Conservation (phyloP, 2,888 invertebrate species). For the Drosophila rellima region DNA sequence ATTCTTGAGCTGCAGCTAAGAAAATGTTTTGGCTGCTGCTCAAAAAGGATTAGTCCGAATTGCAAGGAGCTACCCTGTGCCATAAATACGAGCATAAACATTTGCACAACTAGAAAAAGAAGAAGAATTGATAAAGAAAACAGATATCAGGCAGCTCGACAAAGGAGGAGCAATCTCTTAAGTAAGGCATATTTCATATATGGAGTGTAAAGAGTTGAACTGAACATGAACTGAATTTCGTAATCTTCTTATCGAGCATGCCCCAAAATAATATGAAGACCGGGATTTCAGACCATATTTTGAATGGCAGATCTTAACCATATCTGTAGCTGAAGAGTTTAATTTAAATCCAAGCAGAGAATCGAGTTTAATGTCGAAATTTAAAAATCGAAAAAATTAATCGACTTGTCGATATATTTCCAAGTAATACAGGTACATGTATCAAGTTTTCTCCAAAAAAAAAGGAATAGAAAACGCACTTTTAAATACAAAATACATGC, state of each 20-base stretch:
- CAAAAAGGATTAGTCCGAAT: slow-evolving; percentile 67
- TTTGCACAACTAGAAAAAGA: slow-evolving; percentile 11
- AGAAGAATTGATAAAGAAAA: background rate
- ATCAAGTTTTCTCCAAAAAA: no score
- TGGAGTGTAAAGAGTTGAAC: slow-evolving; percentile 8
- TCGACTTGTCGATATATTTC: no score
- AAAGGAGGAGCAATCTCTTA: background rate
- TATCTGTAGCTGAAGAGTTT: no score
- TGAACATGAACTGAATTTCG: slow-evolving; percentile 6
- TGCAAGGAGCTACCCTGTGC: slow-evolving; percentile 29
- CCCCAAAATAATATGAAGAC: background rate
- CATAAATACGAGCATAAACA: slow-evolving; percentile 58
- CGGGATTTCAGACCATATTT: background rate
- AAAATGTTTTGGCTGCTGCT: slow-evolving; percentile 72
- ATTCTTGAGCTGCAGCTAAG: slow-evolving; percentile 74
- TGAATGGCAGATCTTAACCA: no score
- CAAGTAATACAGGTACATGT: no score
- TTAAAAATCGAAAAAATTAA: no score
- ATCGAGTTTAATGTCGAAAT: no score
- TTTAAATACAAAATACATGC: no score
- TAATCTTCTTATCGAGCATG: slow-evolving; percentile 8
- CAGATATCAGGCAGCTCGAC: background rate
- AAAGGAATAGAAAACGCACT: no score
- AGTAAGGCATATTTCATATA: slow-evolving; percentile 2
- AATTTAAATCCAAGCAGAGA: no score